Base-by-base conservation (phyloP, 37 sponge, comb jelly and placozoan species). In the Sycon ciliatum region DNA sequence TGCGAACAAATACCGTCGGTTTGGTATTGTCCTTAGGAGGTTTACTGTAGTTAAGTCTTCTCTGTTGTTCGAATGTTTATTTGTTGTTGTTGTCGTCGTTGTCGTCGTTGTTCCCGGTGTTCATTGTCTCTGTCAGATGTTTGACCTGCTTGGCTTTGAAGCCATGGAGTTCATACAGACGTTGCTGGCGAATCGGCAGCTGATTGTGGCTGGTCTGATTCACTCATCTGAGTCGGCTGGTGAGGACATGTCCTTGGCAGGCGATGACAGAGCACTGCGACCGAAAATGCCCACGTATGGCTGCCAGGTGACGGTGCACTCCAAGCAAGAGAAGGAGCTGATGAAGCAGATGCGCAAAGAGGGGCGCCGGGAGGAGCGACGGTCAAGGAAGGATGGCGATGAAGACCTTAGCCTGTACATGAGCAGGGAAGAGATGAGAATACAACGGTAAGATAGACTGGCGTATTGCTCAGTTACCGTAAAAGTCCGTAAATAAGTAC, bases 61-160 rank as follows among this genome's bases (percentile, higher is more conserved):
- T n/a, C n/a, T n/a, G n/a, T n/a, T n/a, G n/a, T n/a, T n/a, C n/a
- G n/a, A n/a, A n/a, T n/a, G n/a, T n/a, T n/a, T n/a, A n/a, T n/a
- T n/a, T n/a, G n/a, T n/a, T n/a, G n/a, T n/a, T n/a, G n/a, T n/a
- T n/a, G n/a, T n/a, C n/a, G n/a, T n/a, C n/a, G n/a, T n/a, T n/a
- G n/a, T n/a, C n/a, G n/a, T n/a, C n/a, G n/a, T n/a, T n/a, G n/a
- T n/a, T n/a, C n/a, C n/a, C n/a, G n/a, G n/a, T n/a, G n/a, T n/a
- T n/a, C n/a, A n/a, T n/a, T n/a, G n/a, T n/a, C n/a, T n/a, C n/a
- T n/a, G n/a, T n/a, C n/a, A 92, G 93, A 62, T 92, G 75, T 85
- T 75, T 46, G 88, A 88, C 38, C 49, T 93, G 56, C 61, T 93
- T n/a, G 94, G 94, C 3, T 79, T 85, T 56, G 80, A 82, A 11